A percentile compares a stretch with the other conserved stretches of the same genome.
Evolutionary conservation across 2,797 vertebrate species (phyloP).

Genomic region (Acomys russatus): DNA sequence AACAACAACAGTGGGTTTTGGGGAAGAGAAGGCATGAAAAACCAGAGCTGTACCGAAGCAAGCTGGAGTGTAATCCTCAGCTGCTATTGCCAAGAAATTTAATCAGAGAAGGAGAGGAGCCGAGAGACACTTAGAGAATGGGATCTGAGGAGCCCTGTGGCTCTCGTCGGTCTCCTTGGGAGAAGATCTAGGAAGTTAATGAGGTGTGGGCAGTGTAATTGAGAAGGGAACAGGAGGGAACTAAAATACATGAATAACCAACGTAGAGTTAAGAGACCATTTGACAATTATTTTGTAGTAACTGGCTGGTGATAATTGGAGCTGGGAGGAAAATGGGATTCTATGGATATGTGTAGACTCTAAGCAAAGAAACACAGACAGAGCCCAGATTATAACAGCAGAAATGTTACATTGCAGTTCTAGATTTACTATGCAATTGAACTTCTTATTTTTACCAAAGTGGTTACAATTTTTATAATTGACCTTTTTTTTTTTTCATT

Average conservation of each 20-base stretch:
- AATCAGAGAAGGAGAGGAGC: slow-evolving; percentile 74
- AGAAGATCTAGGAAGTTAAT: slow-evolving; percentile 75
- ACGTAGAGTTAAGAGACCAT: slow-evolving; percentile 72
- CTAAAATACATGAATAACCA: slow-evolving; percentile 78
- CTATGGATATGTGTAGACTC: background rate
- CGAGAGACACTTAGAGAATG: slow-evolving; percentile 64
- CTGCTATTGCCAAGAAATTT: slow-evolving; percentile 59
- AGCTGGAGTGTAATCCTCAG: slow-evolving; percentile 53
- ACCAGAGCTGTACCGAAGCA: background rate
- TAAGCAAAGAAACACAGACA: background rate
- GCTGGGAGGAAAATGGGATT: slow-evolving; percentile 62
- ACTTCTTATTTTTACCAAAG: background rate
- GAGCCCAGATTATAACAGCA: background rate
- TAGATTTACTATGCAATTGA: background rate
- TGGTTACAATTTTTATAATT: background rate
- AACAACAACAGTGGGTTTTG: background rate
- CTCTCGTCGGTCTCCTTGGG: slow-evolving; percentile 58
- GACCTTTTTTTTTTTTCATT: no score
- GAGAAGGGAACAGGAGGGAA: slow-evolving; percentile 76
- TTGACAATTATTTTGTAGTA: slow-evolving; percentile 82
- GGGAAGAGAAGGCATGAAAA: background rate
- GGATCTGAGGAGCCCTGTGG: slow-evolving; percentile 52
- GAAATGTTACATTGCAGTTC: background rate
- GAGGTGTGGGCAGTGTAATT: slow-evolving; percentile 76
- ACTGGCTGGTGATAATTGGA: slow-evolving; percentile 78